Conservation (phyloP, 2,797 vertebrate species). For the Alcedo quadribrachys region DNA sequence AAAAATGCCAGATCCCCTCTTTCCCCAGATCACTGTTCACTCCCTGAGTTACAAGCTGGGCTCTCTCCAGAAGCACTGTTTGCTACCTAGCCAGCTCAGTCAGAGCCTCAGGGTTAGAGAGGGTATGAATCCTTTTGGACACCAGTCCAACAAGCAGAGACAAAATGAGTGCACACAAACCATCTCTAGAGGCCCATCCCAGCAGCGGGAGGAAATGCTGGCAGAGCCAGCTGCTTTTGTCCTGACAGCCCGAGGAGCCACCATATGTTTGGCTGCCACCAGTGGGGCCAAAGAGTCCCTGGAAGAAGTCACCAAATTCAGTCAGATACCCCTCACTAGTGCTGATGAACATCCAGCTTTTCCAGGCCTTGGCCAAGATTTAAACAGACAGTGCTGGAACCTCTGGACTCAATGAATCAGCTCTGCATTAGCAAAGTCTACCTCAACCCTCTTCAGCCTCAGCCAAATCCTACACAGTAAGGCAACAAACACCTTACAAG, state of each 20-base stretch:
- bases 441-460: background rate
- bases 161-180: background rate
- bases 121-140: background rate
- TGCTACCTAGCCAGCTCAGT: background rate
- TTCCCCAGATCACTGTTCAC: background rate
- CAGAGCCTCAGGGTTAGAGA: background rate
- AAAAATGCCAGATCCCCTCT: background rate
- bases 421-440: background rate
- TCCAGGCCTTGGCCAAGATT: background rate
- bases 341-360: background rate
- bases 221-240: background rate
- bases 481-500: background rate
- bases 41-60: background rate
- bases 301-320: background rate
- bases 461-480: fast-evolving
- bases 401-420: background rate
- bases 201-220: background rate
- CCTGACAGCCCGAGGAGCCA: background rate
- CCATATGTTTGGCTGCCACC: constrained; percentile 49
- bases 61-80: background rate
- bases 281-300: background rate
- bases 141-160: background rate
- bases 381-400: background rate
- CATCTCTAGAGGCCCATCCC: background rate
- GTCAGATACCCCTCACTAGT: background rate